Percentiles rank a stretch among this genome's conserved stretches.
phyloP scores from a whole-genome alignment of 1,140 invertebrate species.

The Drosophila arawakana region DNA sequence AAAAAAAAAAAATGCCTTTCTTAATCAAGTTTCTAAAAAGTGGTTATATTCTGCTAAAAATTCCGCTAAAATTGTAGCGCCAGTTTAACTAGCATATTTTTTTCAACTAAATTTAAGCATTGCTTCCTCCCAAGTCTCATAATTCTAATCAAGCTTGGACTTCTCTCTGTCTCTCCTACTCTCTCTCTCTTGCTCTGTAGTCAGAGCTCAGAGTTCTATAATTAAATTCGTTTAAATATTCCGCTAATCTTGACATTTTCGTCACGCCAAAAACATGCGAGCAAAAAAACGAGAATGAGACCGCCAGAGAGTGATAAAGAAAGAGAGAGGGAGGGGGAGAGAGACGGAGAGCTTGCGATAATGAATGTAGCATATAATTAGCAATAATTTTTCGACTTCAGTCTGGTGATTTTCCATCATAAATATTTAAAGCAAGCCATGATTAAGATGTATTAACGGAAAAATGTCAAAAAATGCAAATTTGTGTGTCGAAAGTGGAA shows the following conservation, averaged over 20 bases:
- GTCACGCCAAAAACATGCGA: constrained; percentile 35
- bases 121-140: constrained; percentile 17
- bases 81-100: not conserved
- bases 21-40: too few relatives aligned
- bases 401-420: constrained; percentile 40
- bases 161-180: too few relatives aligned
- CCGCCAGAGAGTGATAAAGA: not conserved
- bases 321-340: not conserved
- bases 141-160: constrained; percentile 23
- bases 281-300: not conserved
- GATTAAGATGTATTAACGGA: constrained; percentile 6
- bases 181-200: constrained; percentile 1
- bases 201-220: constrained; percentile 19
- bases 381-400: constrained; percentile 16
- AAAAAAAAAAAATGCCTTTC: too few relatives aligned
- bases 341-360: constrained; percentile 10
- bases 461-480: constrained; percentile 19
- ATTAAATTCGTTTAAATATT: constrained; percentile 22
- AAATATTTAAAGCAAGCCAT: constrained; percentile 7
- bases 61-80: too few relatives aligned
- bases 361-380: constrained; percentile 46
- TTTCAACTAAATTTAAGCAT: not conserved
- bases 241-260: constrained; percentile 28
- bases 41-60: too few relatives aligned
- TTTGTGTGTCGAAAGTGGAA: constrained; percentile 18